Evolutionary conservation across 2,888 invertebrate genomes (phyloP).

Genomic region (Pilophorus perplexus): DNA sequence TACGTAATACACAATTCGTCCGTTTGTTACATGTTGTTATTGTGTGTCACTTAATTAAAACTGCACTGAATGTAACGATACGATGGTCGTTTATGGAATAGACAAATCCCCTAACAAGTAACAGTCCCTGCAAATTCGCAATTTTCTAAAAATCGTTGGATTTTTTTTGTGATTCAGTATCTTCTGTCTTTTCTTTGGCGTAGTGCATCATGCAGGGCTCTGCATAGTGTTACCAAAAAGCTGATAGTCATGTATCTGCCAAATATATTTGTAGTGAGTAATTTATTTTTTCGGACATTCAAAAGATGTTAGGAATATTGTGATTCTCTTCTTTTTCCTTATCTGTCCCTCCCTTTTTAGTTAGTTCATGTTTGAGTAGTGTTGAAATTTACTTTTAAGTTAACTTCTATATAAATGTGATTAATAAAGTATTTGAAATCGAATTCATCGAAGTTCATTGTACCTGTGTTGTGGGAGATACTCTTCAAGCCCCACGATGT

Average conservation of each 20-base stretch:
- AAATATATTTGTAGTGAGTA: constrained; percentile 14
- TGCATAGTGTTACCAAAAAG: constrained; percentile 36
- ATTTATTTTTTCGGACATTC: constrained; percentile 18
- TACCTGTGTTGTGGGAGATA: neutral
- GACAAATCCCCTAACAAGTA: no score
- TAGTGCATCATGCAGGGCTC: constrained; percentile 26
- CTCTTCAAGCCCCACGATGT: no score
- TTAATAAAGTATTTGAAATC: constrained; percentile 29
- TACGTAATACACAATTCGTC: constrained; percentile 42
- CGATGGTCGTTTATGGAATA: neutral
- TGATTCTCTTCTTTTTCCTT: constrained; percentile 9
- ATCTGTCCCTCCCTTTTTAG: neutral
- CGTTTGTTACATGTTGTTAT: constrained; percentile 45
- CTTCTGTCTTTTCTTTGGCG: constrained; percentile 15
- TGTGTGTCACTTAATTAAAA: constrained; percentile 41
- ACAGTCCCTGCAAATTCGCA: neutral
- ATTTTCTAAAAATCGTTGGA: neutral
- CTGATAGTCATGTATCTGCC: constrained; percentile 33
- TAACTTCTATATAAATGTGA: constrained; percentile 32
- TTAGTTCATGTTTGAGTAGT: no score
- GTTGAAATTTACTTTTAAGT: constrained; percentile 14
- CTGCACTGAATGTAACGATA: constrained; percentile 38
- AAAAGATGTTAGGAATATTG: constrained; percentile 7
- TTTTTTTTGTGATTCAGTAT: neutral
- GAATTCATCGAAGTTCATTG: neutral